These are phyloP conservation scores for Oreochromis tanganicae DNA, from an alignment of 2,113 vertebrate species.

Conservation along the genomic window DNA sequence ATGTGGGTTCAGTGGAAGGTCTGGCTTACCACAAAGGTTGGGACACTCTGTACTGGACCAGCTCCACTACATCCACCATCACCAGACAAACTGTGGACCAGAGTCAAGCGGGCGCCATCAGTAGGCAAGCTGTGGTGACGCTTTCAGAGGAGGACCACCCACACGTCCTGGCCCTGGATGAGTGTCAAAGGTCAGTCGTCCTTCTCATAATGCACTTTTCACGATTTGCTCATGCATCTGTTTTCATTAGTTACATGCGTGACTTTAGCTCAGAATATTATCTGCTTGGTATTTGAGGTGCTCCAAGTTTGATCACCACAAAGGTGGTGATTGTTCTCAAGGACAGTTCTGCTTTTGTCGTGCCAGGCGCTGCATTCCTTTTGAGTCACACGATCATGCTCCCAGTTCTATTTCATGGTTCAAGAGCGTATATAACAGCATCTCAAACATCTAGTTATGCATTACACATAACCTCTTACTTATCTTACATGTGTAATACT, in stretches of 20 bases:
- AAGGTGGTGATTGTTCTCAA: neutral
- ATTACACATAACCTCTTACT: neutral
- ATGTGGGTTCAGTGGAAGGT: slow-evolving; percentile 95
- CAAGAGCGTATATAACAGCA: neutral
- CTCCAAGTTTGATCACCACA: neutral
- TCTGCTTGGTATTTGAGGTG: neutral
- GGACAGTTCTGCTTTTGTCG: neutral
- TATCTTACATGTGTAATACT: neutral
- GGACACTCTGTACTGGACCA: slow-evolving; percentile 97
- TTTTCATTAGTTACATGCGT: neutral
- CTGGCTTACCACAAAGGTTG: slow-evolving; percentile 92
- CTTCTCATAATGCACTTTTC: neutral
- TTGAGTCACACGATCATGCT: no score
- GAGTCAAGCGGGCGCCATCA: slow-evolving; percentile 76
- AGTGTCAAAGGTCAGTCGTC: slow-evolving; percentile 82
- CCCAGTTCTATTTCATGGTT: neutral
- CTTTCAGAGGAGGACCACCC: slow-evolving; percentile 97
- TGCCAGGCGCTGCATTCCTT: neutral
- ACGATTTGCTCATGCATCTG: neutral
- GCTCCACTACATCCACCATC: slow-evolving; percentile 92
- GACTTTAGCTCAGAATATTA: neutral
- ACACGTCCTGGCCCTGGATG: slow-evolving; percentile 87
- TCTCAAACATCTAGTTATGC: neutral
- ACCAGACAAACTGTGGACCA: slow-evolving; percentile 89
- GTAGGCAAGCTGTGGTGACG: slow-evolving; percentile 83